Evolutionary conservation across 1,140 invertebrate genomes (phyloP).

Genomic region (Plutomurus gul): DNA sequence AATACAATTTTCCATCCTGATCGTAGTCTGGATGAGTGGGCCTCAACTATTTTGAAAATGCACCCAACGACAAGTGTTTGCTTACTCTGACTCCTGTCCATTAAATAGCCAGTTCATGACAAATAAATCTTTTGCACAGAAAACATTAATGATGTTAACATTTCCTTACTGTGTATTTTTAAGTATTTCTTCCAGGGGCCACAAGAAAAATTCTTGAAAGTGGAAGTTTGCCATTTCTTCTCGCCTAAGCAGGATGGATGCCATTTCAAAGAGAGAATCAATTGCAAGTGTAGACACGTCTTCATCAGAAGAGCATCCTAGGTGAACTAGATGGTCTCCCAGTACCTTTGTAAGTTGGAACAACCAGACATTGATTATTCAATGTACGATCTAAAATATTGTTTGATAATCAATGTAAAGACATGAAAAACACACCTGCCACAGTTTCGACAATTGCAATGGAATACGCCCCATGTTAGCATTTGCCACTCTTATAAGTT

Average conservation of each 20-base stretch:
- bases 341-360: conserved; percentile 60
- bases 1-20: conserved; percentile 99
- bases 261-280: conserved; percentile 94
- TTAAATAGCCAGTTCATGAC: neutral
- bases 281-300: conserved; percentile 98
- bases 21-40: conserved; percentile 93
- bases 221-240: conserved; percentile 99
- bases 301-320: conserved; percentile 89
- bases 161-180: conserved; percentile 81
- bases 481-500: conserved; percentile 99
- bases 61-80: conserved; percentile 98
- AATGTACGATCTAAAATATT: neutral
- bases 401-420: neutral
- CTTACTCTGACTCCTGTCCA: neutral
- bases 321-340: conserved; percentile 85
- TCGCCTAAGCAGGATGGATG: conserved; percentile 99
- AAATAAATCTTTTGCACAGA: neutral
- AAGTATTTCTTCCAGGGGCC: conserved; percentile 99
- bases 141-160: neutral
- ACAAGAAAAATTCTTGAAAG: conserved; percentile 98
- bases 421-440: conserved; percentile 67
- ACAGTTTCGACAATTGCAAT: conserved; percentile 97
- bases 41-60: conserved; percentile 98
- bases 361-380: conserved; percentile 22
- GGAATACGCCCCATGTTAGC: conserved; percentile 99